Evolutionary conservation across 2,888 invertebrate species (phyloP), one percentile per base, ranked within the genome.

Genomic region (Petrophora chlorosata): DNA sequence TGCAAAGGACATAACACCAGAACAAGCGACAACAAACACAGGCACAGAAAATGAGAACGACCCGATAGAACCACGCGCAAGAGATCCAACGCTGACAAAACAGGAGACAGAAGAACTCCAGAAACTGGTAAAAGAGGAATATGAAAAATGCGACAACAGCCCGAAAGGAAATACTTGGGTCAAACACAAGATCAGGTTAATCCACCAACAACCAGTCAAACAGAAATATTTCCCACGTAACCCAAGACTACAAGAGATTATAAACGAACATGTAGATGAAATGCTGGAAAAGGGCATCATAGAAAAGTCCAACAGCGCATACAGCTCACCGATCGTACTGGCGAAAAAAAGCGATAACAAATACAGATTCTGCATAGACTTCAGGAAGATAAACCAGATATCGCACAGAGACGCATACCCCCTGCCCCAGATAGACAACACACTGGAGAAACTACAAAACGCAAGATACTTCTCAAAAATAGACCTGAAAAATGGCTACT

Each of bases 231-330:
- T 7, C 22, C 4, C 52, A 30, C 33, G 22, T 43, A 53, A 25
- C 30, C 22, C 3, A 28, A 38, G 4, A 34, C 56, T 33, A n/a
- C n/a, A n/a, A n/a, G n/a, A n/a, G n/a, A n/a, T n/a, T n/a, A n/a
- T n/a, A n/a, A n/a, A n/a, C n/a, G 36, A 42, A 17, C 48, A 56
- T 29, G 51, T 61, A 10, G 49, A 55, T 3, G 26, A 42, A 7
- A 56, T 61, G 58, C 22, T 61, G 9, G n/a, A 22, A 22, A 49
- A 54, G 10, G 53, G 52, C 5, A 22, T 22, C 7, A 22, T 22
- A 22, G 22, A 22, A 22, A 7, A 22, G 2, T 22, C 22, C 3
- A 3, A 22, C 2, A 22, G 7, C 22, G 5, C 22, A 3, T 22
- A 22, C 7, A 22, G 22, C 7, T 22, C 22, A 22, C 22, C 22